Percentiles rank a stretch among this genome's conserved stretches.
Evolutionary conservation across 2,113 vertebrate genomes (phyloP).

Genomic region (Nansenia antarctica): DNA sequence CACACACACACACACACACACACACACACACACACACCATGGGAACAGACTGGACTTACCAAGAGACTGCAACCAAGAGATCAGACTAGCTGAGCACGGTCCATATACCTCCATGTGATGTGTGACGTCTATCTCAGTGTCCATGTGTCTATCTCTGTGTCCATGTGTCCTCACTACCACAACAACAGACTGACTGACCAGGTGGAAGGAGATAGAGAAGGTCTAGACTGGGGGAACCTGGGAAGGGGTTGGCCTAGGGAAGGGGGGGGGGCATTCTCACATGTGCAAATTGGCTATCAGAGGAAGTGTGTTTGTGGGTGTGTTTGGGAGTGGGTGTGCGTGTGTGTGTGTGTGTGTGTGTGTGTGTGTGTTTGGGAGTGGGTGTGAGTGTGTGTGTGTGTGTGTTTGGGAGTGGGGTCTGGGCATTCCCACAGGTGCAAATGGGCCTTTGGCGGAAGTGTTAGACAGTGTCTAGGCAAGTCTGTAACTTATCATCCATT

Average conservation of each 20-base stretch:
- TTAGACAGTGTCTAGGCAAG: no score
- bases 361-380: conserved; percentile 28
- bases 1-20: not conserved
- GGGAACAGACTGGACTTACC: conserved; percentile 49
- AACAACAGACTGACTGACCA: conserved; percentile 25
- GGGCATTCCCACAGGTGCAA: not conserved
- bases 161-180: conserved; percentile 22
- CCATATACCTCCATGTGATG: conserved; percentile 59
- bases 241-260: conserved; percentile 42
- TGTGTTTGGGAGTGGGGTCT: not conserved
- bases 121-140: no score
- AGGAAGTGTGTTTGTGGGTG: conserved; percentile 11
- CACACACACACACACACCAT: not conserved
- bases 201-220: conserved; percentile 16
- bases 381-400: not conserved
- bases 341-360: not conserved
- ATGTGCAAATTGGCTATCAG: conserved; percentile 65
- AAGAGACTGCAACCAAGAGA: conserved; percentile 63
- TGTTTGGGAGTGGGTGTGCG: conserved; percentile 10
- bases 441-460: not conserved
- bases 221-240: conserved; percentile 9
- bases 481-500: not conserved
- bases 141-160: not conserved
- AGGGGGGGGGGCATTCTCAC: conserved; percentile 44
- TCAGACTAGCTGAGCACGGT: conserved; percentile 39